These are phyloP conservation scores for Mus musculus DNA, from an alignment of 2,113 vertebrate genomes.

Conservation along the genomic window GRCm39 chr2:134835501-134836000, in stretches of 20 bases:
- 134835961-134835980: neutral
- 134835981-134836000: neutral
- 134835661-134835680: neutral
- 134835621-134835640: neutral
- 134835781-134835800: neutral
- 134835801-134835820: neutral
- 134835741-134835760: neutral
- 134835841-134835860: constrained; percentile 30
- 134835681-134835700: neutral
- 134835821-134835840: constrained; percentile 53
- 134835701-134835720: neutral
- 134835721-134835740: neutral
- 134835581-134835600: neutral
- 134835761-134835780: neutral
- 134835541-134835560: neutral
- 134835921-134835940: neutral
- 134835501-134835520: neutral
- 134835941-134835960: neutral
- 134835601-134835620: neutral
- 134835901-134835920: neutral
- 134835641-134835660: neutral
- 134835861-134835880: neutral
- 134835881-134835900: neutral
- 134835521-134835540: neutral
- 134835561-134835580: rapidly evolving